These are phyloP conservation scores for Phrynosoma platyrhinos DNA, from an alignment of 2,113 vertebrate species.

Conservation along the genomic window DNA sequence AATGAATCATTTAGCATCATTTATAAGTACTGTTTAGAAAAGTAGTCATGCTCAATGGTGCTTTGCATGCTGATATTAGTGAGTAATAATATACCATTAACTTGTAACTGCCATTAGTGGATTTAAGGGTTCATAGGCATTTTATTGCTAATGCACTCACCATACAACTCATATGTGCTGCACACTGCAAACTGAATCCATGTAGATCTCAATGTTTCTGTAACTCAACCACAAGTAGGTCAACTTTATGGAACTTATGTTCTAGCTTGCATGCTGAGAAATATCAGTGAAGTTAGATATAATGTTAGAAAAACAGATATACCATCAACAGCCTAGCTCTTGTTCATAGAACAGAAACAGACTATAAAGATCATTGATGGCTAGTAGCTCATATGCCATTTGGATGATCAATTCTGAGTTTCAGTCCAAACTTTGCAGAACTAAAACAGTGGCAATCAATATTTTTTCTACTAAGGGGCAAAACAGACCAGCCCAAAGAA, in stretches of 20 bases:
- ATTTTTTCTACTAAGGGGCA: no score
- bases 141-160: not conserved
- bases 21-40: not conserved
- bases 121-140: not conserved
- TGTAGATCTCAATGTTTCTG: not conserved
- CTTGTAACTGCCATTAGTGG: not conserved
- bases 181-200: not conserved
- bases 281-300: no score
- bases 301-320: no score
- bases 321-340: no score
- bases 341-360: no score
- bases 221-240: not conserved
- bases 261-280: not conserved
- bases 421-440: no score
- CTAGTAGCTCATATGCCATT: no score
- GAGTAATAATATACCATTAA: not conserved
- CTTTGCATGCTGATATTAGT: not conserved
- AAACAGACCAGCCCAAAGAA: no score
- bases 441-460: no score
- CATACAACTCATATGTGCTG: not conserved
- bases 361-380: no score
- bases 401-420: no score
- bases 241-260: not conserved
- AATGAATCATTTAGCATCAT: conserved; percentile 6
- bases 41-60: not conserved